phyloP scores from a whole-genome alignment of 2,113 vertebrate species.

The Phycodurus eques region DNA sequence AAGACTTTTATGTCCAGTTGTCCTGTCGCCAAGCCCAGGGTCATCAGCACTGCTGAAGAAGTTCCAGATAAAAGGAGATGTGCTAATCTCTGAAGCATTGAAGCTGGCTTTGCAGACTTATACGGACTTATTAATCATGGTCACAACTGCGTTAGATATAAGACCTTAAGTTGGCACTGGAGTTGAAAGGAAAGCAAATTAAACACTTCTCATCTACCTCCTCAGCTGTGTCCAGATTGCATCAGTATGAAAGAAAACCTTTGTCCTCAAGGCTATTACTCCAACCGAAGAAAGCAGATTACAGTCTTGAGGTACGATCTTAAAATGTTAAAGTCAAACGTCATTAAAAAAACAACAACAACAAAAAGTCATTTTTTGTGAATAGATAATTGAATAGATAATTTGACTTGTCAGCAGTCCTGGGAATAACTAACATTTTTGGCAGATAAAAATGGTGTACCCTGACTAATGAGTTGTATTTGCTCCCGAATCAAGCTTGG shows the following conservation, averaged over 20 bases:
- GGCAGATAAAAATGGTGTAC: too few relatives aligned
- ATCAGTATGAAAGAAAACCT: conserved; percentile 48
- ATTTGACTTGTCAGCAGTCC: neutral
- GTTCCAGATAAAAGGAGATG: conserved; percentile 41
- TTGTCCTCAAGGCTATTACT: conserved; percentile 35
- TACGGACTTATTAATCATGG: conserved; percentile 64
- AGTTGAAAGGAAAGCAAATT: conserved; percentile 67
- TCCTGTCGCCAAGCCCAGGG: conserved; percentile 66
- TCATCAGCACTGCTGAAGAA: conserved; percentile 38
- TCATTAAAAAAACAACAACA: neutral
- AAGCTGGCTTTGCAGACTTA: conserved; percentile 67
- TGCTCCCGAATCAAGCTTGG: too few relatives aligned
- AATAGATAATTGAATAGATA: neutral
- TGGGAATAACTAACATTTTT: too few relatives aligned
- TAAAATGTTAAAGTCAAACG: neutral
- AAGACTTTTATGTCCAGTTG: conserved; percentile 60
- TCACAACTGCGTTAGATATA: conserved; percentile 60
- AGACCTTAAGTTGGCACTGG: conserved; percentile 55
- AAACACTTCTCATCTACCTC: conserved; percentile 66
- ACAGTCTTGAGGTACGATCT: conserved; percentile 20
- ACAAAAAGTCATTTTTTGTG: neutral
- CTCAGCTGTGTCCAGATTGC: conserved; percentile 59
- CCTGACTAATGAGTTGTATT: too few relatives aligned
- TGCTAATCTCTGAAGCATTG: conserved; percentile 67
- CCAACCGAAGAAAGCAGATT: conserved; percentile 24